These are phyloP conservation scores for Butastur rufipennis DNA, from an alignment of 2,113 vertebrate species.

Conservation along the genomic window DNA sequence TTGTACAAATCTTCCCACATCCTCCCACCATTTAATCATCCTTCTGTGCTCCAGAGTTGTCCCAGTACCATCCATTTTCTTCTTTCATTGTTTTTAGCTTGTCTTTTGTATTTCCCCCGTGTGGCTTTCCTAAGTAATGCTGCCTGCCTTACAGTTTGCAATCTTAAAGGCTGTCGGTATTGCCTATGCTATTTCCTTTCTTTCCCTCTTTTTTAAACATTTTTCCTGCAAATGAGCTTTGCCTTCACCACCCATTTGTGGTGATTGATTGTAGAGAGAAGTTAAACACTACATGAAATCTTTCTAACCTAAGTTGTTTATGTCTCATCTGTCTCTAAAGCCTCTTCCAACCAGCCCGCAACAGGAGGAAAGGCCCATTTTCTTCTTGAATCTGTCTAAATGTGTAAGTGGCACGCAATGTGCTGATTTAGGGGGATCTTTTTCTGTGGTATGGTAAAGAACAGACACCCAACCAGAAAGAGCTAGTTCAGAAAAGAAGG, in stretches of 20 bases:
- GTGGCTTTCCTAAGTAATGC: neutral
- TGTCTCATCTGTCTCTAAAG: conserved; percentile 7
- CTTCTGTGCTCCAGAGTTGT: conserved; percentile 2
- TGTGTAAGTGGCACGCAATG: neutral
- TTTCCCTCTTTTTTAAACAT: neutral
- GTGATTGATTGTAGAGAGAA: neutral
- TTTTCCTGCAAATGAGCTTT: neutral
- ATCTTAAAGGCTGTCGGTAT: neutral
- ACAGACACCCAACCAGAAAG: neutral
- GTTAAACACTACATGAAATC: neutral
- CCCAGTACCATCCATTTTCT: neutral
- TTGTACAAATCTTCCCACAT: neutral
- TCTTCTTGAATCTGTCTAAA: conserved; percentile 11
- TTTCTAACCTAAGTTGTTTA: neutral
- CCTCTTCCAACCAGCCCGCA: neutral
- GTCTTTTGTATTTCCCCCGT: neutral
- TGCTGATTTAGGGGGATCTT: neutral
- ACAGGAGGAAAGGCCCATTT: neutral
- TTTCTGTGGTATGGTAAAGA: neutral
- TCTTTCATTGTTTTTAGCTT: neutral
- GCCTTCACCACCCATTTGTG: neutral
- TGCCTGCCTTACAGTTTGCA: neutral
- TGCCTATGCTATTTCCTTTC: neutral
- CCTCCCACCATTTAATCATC: conserved; percentile 9
- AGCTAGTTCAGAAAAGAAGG: neutral